Conservation (phyloP, 2,797 vertebrate genomes). For the Acrossocheilus wenchowensis region DNA sequence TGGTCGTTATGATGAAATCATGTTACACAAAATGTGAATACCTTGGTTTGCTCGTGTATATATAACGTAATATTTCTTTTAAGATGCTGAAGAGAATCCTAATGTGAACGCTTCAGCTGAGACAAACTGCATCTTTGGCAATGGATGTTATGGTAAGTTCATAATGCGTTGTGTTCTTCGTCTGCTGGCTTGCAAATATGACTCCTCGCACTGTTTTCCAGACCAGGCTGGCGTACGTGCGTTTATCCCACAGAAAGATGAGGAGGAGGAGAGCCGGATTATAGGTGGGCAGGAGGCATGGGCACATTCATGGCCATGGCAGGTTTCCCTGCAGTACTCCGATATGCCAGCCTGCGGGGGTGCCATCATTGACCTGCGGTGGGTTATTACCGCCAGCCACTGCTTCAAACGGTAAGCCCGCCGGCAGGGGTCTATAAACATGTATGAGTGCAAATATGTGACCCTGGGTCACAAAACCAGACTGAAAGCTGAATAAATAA, state of each 20-base stretch:
- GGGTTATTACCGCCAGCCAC: conserved; percentile 75
- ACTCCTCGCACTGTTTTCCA: conserved; percentile 33
- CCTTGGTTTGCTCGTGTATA: neutral
- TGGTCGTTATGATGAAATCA: neutral
- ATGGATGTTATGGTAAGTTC: conserved; percentile 13
- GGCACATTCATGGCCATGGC: conserved; percentile 79
- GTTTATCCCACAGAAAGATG: conserved; percentile 56
- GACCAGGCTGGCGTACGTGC: conserved; percentile 69
- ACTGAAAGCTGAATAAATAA: neutral
- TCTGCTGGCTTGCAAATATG: neutral
- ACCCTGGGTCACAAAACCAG: neutral
- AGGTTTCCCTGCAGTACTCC: conserved; percentile 66
- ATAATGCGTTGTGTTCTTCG: neutral
- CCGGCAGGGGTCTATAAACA: neutral
- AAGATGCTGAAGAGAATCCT: neutral
- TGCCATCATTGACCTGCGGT: conserved; percentile 66
- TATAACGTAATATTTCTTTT: neutral
- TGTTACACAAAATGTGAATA: neutral
- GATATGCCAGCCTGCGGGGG: conserved; percentile 71
- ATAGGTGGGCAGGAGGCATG: conserved; percentile 75
- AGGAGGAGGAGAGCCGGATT: conserved; percentile 65
- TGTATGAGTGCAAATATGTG: neutral
- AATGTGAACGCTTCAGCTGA: neutral
- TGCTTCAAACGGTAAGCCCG: conserved; percentile 73
- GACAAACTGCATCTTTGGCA: conserved; percentile 16